Conservation (phyloP, 2,797 vertebrate genomes). For the Sebastes jordani region DNA sequence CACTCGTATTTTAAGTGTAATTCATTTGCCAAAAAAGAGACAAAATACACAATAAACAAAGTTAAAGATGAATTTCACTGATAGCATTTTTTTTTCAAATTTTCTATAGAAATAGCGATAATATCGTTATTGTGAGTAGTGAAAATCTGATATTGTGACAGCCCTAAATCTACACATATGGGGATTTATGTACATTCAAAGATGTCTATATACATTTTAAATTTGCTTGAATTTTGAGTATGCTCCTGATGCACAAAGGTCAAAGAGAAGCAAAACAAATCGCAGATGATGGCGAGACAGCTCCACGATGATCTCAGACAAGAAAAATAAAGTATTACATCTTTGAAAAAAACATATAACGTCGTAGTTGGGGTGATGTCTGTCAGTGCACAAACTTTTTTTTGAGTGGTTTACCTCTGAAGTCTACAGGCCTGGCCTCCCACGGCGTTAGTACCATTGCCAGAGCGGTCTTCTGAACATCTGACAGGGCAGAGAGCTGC, state of each 20-base stretch:
- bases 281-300: background rate
- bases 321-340: background rate
- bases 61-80: too few relatives aligned
- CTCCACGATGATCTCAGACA: background rate
- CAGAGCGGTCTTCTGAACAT: slow-evolving; percentile 78
- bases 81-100: too few relatives aligned
- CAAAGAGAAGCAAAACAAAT: background rate
- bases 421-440: slow-evolving; percentile 76
- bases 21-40: too few relatives aligned
- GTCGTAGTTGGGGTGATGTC: background rate
- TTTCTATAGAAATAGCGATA: too few relatives aligned
- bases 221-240: background rate
- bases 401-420: slow-evolving; percentile 73
- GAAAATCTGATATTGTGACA: too few relatives aligned
- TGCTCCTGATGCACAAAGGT: background rate
- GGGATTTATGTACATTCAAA: background rate
- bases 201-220: background rate
- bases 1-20: too few relatives aligned
- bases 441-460: slow-evolving; percentile 80
- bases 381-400: background rate
- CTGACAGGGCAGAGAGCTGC: slow-evolving; percentile 69
- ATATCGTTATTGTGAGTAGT: too few relatives aligned
- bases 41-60: too few relatives aligned
- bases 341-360: background rate
- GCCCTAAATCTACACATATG: background rate